Evolutionary conservation across 2,113 vertebrate genomes (phyloP), one percentile per base, ranked within the genome.

Genomic region (Cephalopholis sonnerati): DNA sequence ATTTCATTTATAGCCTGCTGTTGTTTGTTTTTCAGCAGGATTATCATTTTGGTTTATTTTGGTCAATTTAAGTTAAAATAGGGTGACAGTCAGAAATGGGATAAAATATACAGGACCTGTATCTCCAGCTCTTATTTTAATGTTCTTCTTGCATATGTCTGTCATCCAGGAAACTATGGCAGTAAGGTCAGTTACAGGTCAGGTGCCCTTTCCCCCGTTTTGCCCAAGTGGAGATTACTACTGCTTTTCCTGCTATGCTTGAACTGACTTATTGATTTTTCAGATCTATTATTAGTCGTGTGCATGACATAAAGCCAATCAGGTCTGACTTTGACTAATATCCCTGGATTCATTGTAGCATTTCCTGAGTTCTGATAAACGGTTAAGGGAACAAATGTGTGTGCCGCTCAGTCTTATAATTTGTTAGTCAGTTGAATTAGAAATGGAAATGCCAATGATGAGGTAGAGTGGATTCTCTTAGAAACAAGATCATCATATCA

Each of bases 301-400:
- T 46, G 0, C 61, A 7, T 81, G 44, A 3, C 39, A 59, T 61
- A n/a, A 65, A 83, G 55, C 39, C 36, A 64, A 46, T 63, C 25
- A 20, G 18, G 24, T 74, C 24, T 75, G 72, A 78, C 55, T 78
- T 62, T 74, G 1, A 61, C 66, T 77, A 7, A 78, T 85, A 65
- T 66, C 24, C 24, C 24, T 68, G 32, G 46, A 44, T 62, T 74
- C 0, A 58, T 76, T 59, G 59, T 9, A 55, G 29, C 3, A 41
- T 63, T 73, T 83, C 25, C 39, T 74, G 16, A 36, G 61, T 74
- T 44, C 48, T 36, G 29, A 70, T 71, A 67, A 75, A 83, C 51
- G 11, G 41, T 32, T 39, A 32, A 20, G 29, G 39, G 39, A 22
- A 72, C 57, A 66, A 54, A 64, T 77, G 27, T 51, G 12, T 15